Evolutionary conservation across 2,797 vertebrate species (phyloP), one percentile per base, ranked within the genome.

Genomic region (Falco biarmicus): DNA sequence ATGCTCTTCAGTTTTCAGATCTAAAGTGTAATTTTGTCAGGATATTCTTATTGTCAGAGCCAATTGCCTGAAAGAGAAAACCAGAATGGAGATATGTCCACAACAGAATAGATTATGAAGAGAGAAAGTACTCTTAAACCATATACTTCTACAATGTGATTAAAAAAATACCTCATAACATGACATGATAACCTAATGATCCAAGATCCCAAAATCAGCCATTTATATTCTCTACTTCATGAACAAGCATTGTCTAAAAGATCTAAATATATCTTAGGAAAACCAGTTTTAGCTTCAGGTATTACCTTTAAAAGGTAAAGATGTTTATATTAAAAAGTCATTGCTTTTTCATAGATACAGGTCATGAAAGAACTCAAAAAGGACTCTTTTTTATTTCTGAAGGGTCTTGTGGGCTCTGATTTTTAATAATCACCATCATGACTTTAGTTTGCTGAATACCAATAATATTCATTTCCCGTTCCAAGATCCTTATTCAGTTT

Each of bases 291-390:
- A 88, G 32, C 61, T 84, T 94, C 64, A 95, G 80, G 45, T 95
- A 87, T 74, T 91, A 57, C 85, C 84, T 53, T 82, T 80, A 47
- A 63, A 95, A 87, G 48, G 45, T 80, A 90, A 61, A 95, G n/a
- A 83, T 87, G 93, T 95, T 88, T 69, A 53, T 93, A 87, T 89
- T 84, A 81, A 96, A 95, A 93, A 82, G 26, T 85, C 73, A 94
- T 76, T 95, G 50, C 51, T 93, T 86, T 96, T 96, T 87, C 71
- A 80, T 69, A 89, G 31, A 75, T 61, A 59, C 13, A 66, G 50
- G 61, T 73, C 4, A 25, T 80, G 50, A 85, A 85, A 69, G 22
- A 80, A 22, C 20, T 76, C 31, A 26, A 32, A 59, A 74, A 12
- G 10, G 78, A 21, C 15, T 51, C 15, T 54, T 6, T 87, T 54